These are phyloP conservation scores for Acanthosepion pharaonis DNA, from an alignment of 2,888 invertebrate genomes.

Conservation along the genomic window DNA sequence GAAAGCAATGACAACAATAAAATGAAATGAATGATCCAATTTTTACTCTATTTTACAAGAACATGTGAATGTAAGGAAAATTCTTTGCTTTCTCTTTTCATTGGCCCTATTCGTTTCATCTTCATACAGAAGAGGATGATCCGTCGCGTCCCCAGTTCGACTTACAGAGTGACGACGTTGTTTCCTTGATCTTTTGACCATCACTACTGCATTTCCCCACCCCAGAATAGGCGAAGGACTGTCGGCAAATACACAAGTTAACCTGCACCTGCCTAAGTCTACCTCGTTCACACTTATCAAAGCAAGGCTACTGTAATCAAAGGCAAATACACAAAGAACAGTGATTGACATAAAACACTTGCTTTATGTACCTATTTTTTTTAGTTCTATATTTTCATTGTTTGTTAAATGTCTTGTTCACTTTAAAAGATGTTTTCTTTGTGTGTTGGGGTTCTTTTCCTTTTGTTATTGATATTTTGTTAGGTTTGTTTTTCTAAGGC, in stretches of 20 bases:
- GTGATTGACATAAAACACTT: conserved; percentile 23
- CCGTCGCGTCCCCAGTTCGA: neutral
- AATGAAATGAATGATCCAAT: too few species aligned
- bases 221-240: neutral
- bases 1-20: too few species aligned
- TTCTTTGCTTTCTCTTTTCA: neutral
- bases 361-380: conserved; percentile 1
- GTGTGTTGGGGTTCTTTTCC: neutral
- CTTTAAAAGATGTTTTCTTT: neutral
- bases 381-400: neutral
- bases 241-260: neutral
- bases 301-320: neutral
- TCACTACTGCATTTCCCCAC: neutral
- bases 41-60: too few species aligned
- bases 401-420: neutral
- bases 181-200: neutral
- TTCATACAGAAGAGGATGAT: neutral
- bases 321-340: conserved; percentile 15
- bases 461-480: conserved; percentile 20
- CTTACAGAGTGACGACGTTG: neutral
- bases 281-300: conserved; percentile 4
- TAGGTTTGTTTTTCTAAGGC: neutral
- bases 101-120: neutral
- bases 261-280: conserved; percentile 11
- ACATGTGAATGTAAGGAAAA: too few species aligned